Base-by-base conservation (phyloP, 2,888 invertebrate genomes). In the Acrobasis consociella region DNA sequence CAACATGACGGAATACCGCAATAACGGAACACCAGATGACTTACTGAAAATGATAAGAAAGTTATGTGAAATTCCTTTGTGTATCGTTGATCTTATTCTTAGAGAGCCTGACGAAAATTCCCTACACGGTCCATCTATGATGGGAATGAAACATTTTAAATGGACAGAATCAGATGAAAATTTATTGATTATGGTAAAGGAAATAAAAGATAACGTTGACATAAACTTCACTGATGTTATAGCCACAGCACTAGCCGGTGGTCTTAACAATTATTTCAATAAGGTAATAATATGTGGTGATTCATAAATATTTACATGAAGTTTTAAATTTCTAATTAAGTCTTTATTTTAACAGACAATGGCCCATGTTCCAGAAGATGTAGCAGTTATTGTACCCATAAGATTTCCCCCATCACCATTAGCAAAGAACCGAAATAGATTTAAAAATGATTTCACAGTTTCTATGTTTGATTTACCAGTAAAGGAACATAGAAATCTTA, bases 381-480 rank as follows among this genome's bases (percentile, higher is more conserved):
- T 86, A 69, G 82, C 83, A 62, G 81, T 85, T 51, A 77, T 86
- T 50, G 69, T 86, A 58, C 85, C 86, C 53, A 73, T 84, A 55
- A 80, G 83, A 72, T 78, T 84, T 63, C 75, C 81, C 17, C 72
- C 76, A 55, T 16, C 70, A 51, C 49, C 69, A 13, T 64, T 65
- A 42, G 63, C 51, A 13, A 65, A 71, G 52, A 67, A 73, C 58
- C 64, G 66, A 56, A 68, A 69, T 52, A 67, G 81, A 39, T 75
- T 72, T 42, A 80, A 85, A 62, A 93, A 93, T 69, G 83, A 87
- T 66, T 93, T 94, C 70, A 91, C 93, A 9, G 90, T 93, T 10
- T 91, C 90, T 2, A 78, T 93, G 64, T 69, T 93, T 60, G 85
- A 89, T 62, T 75, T 94, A 1, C 92, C 93, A 8, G 75, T 93